Conservation (phyloP, 2,888 invertebrate genomes). For the Drosophila setosimentum region DNA sequence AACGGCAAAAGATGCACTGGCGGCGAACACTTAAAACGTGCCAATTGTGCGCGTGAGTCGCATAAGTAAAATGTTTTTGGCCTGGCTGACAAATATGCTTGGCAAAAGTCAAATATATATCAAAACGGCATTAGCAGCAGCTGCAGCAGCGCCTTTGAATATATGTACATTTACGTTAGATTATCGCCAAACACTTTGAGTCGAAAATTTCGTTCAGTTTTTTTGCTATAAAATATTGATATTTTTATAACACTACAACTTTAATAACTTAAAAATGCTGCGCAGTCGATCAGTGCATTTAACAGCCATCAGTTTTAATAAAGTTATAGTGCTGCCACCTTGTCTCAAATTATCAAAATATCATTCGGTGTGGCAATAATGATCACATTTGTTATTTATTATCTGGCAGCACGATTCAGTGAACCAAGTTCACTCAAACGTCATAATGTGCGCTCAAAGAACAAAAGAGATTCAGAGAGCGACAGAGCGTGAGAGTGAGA, state of each 20-base stretch:
- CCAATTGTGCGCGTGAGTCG: slow-evolving; percentile 70
- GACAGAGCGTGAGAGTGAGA: slow-evolving; percentile 28
- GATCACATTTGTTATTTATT: slow-evolving; percentile 44
- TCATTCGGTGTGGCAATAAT: slow-evolving; percentile 46
- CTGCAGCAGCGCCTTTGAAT: slow-evolving; percentile 31
- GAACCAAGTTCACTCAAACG: slow-evolving; percentile 45
- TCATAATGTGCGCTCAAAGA: slow-evolving; percentile 51
- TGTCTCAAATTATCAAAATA: slow-evolving; percentile 17
- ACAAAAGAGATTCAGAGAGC: slow-evolving; percentile 59
- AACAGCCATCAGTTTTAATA: neutral
- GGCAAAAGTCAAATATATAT: slow-evolving; percentile 66
- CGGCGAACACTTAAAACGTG: slow-evolving; percentile 64
- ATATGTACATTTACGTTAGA: slow-evolving; percentile 34
- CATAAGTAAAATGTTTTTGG: slow-evolving; percentile 56
- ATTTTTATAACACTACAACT: too few relatives aligned
- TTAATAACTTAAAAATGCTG: neutral
- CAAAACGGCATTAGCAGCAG: slow-evolving; percentile 60
- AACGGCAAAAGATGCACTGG: slow-evolving; percentile 56
- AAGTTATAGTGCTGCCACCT: slow-evolving; percentile 37
- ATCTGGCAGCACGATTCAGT: slow-evolving; percentile 44
- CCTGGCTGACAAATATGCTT: slow-evolving; percentile 31
- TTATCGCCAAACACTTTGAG: slow-evolving; percentile 13
- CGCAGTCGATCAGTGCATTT: neutral
- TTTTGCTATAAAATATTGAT: neutral
- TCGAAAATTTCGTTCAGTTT: slow-evolving; percentile 5